phyloP scores from a whole-genome alignment of 2,888 invertebrate genomes.

The Allophyes oxyacanthae region DNA sequence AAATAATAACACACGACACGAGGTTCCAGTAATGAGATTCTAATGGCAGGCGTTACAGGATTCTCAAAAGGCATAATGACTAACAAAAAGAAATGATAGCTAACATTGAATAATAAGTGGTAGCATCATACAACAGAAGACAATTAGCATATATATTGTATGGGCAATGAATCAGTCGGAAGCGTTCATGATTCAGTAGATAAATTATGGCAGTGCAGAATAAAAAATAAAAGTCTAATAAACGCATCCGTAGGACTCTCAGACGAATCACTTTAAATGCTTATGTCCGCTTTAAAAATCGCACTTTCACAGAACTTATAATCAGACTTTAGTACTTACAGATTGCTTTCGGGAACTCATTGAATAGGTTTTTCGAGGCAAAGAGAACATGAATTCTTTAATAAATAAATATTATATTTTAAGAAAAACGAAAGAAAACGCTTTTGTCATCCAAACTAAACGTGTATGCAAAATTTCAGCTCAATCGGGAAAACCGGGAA shows the following conservation, averaged over 20 bases:
- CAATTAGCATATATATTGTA: constrained; percentile 53
- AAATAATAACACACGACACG: background rate
- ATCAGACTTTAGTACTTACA: background rate
- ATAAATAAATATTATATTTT: too few relatives aligned
- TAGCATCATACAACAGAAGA: constrained; percentile 23
- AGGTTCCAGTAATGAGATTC: background rate
- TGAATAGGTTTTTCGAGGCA: too few relatives aligned
- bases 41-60: constrained; percentile 3
- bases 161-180: constrained; percentile 60
- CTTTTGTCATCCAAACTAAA: too few relatives aligned
- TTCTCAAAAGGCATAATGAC: constrained; percentile 29
- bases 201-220: constrained; percentile 40
- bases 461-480: too few relatives aligned
- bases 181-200: constrained; percentile 62
- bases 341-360: too few relatives aligned
- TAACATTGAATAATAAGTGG: constrained; percentile 48
- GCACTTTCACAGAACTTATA: background rate
- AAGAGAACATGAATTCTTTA: too few relatives aligned
- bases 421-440: too few relatives aligned
- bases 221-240: constrained; percentile 37
- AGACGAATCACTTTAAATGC: constrained; percentile 12
- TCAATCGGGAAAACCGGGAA: too few relatives aligned
- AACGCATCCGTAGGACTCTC: constrained; percentile 33
- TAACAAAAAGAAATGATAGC: constrained; percentile 38
- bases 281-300: constrained; percentile 8